Evolutionary conservation across 2,113 vertebrate species (phyloP).

Genomic region (Oncorhynchus kisutch): DNA sequence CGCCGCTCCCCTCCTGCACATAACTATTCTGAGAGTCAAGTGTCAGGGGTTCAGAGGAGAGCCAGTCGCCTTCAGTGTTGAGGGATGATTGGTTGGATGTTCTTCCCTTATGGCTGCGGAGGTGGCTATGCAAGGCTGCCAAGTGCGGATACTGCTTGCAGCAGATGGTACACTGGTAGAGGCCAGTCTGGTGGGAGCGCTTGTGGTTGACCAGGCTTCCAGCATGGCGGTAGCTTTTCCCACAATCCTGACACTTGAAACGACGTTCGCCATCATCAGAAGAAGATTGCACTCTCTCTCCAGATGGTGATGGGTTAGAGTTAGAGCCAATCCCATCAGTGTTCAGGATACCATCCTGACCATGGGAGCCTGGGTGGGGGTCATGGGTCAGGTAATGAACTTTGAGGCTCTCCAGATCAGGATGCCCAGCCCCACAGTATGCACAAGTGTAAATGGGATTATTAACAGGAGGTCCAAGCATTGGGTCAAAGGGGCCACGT

Average conservation of each 20-base stretch:
- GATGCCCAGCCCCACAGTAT: constrained; percentile 86
- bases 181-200: constrained; percentile 86
- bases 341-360: constrained; percentile 66
- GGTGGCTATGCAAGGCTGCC: constrained; percentile 85
- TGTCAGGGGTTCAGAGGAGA: constrained; percentile 74
- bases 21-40: constrained; percentile 73
- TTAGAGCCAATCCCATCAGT: constrained; percentile 64
- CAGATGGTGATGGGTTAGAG: constrained; percentile 65
- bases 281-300: constrained; percentile 60
- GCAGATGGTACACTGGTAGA: constrained; percentile 84
- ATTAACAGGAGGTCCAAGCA: constrained; percentile 74
- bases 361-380: constrained; percentile 65
- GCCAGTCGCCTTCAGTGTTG: constrained; percentile 73
- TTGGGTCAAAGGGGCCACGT: constrained; percentile 77
- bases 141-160: constrained; percentile 86
- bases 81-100: constrained; percentile 58
- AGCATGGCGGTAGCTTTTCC: constrained; percentile 88
- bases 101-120: constrained; percentile 83
- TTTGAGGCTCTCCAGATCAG: constrained; percentile 83
- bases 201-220: constrained; percentile 90
- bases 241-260: constrained; percentile 83
- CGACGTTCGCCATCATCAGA: constrained; percentile 72
- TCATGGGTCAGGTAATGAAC: constrained; percentile 81
- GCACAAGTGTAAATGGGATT: constrained; percentile 84
- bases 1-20: constrained; percentile 68